Percentiles rank a stretch among this genome's conserved stretches.
These are phyloP conservation scores for Rousettus madagascariensis DNA, from an alignment of 2,797 vertebrate genomes.

Conservation along the genomic window DNA sequence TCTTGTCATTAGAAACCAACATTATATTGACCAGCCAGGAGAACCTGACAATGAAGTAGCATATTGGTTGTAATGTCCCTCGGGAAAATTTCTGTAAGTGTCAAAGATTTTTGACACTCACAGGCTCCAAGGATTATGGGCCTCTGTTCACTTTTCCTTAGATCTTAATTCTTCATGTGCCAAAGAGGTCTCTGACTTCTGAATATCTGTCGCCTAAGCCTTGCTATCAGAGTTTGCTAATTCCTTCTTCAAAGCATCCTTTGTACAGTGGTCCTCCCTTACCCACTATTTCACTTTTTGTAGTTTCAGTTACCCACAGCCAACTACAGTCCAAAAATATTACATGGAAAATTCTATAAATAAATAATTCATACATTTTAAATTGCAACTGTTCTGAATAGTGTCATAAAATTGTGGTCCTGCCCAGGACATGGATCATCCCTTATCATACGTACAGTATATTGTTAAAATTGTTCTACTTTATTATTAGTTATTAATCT, in stretches of 20 bases:
- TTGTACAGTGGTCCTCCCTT: neutral
- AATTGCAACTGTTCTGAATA: neutral
- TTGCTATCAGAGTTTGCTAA: neutral
- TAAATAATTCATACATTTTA: neutral
- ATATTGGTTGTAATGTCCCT: neutral
- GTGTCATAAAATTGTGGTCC: neutral
- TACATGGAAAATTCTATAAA: neutral
- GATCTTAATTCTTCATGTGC: neutral
- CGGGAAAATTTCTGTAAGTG: neutral
- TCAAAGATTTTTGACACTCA: neutral
- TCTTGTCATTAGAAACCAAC: neutral
- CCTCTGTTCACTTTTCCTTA: neutral
- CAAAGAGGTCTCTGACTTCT: neutral
- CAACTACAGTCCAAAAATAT: neutral
- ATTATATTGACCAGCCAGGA: neutral
- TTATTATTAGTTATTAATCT: neutral
- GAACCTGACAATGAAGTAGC: neutral
- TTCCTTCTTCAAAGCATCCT: neutral
- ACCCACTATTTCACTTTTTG: neutral
- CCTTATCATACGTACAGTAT: too few relatives aligned
- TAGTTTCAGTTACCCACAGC: too few relatives aligned
- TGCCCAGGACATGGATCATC: too few relatives aligned
- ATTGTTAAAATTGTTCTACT: neutral
- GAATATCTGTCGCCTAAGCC: neutral
- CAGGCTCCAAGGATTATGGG: neutral